phyloP scores from a whole-genome alignment of 2,888 invertebrate species.

The Schrankia costaestrigalis region DNA sequence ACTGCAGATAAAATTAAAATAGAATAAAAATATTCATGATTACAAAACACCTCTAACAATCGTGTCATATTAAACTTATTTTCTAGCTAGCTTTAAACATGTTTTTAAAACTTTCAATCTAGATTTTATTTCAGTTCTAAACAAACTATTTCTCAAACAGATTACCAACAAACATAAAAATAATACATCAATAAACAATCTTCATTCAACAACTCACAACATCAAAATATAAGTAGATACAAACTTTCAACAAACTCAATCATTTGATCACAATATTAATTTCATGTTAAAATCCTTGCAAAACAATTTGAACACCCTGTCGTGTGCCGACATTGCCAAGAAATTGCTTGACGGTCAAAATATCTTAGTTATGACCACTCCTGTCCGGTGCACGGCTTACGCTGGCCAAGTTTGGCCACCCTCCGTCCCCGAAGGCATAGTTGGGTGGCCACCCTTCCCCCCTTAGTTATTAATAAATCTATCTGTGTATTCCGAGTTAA shows the following conservation, averaged over 20 bases:
- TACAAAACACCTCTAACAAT: too few species aligned
- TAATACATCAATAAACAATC: too few species aligned
- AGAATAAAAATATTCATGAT: too few species aligned
- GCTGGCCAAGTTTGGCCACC: slow-evolving; percentile 70
- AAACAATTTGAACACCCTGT: slow-evolving; percentile 62
- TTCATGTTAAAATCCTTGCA: slow-evolving; percentile 46
- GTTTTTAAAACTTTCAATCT: too few species aligned
- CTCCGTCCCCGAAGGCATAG: slow-evolving; percentile 56
- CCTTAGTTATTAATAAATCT: slow-evolving; percentile 76
- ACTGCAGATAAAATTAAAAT: too few species aligned
- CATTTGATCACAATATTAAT: slow-evolving; percentile 58
- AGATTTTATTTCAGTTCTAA: too few species aligned
- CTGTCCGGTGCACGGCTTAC: slow-evolving; percentile 77
- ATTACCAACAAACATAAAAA: too few species aligned
- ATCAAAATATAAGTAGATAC: slow-evolving; percentile 16
- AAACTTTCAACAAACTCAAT: slow-evolving; percentile 36
- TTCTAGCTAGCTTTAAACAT: too few species aligned
- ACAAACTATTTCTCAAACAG: too few species aligned
- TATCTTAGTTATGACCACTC: slow-evolving; percentile 80
- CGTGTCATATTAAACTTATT: too few species aligned
- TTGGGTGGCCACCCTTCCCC: slow-evolving; percentile 43
- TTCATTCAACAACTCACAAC: too few species aligned
- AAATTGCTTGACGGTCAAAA: slow-evolving; percentile 79
- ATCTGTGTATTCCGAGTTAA: slow-evolving; percentile 73
- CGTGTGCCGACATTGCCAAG: slow-evolving; percentile 62